Conservation (phyloP, 2,113 vertebrate genomes). For the Neolamprologus toae region DNA sequence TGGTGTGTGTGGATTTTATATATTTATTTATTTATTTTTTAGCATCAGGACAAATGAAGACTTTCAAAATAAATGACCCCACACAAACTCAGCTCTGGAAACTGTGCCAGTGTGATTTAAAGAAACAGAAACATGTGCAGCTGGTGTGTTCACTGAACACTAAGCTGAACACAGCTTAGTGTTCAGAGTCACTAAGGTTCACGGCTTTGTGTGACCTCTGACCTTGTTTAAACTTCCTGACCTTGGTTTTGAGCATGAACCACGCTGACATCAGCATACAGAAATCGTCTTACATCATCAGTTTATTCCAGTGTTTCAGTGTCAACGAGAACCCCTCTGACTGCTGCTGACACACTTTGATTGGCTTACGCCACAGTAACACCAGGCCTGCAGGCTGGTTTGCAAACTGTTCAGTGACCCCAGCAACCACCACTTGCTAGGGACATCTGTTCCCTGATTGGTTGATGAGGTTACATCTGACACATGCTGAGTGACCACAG, state of each 20-base stretch:
- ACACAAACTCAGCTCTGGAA: fast-evolving
- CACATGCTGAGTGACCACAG: background rate
- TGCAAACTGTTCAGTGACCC: background rate
- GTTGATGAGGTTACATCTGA: background rate
- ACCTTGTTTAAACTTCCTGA: background rate
- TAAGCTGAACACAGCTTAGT: background rate
- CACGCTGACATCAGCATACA: background rate
- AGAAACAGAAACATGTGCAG: too few relatives aligned
- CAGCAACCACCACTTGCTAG: background rate
- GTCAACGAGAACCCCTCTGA: background rate
- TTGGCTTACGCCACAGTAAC: background rate
- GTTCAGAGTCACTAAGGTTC: background rate
- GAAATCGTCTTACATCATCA: background rate
- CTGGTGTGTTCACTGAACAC: too few relatives aligned
- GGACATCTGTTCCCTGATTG: background rate
- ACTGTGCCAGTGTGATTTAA: too few relatives aligned
- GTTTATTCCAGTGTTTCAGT: background rate
- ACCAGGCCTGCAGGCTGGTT: background rate
- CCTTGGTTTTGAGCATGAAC: background rate
- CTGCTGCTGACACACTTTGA: background rate
- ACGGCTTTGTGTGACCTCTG: background rate
- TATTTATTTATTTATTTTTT: fast-evolving
- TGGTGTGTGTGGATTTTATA: background rate
- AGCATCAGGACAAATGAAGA: too few relatives aligned
- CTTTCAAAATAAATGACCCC: too few relatives aligned